Conservation (phyloP, 2,888 invertebrate genomes). For the Phyllotreta cruciferae region DNA sequence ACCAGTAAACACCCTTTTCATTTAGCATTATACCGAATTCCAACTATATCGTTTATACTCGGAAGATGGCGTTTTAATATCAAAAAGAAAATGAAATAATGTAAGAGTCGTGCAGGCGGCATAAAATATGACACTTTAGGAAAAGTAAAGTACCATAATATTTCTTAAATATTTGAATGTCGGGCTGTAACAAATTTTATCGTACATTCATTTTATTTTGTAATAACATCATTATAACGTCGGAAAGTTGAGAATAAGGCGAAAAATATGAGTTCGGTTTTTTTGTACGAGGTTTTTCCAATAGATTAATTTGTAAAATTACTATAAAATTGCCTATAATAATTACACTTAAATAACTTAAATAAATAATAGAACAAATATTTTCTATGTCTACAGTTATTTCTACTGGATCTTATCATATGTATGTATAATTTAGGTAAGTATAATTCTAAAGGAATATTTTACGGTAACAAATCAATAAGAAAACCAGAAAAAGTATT, state of each 20-base stretch:
- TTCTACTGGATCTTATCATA: too few species aligned
- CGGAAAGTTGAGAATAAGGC: conserved; percentile 13
- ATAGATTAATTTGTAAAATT: neutral
- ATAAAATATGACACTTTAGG: conserved; percentile 57
- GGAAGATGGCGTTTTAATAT: conserved; percentile 37
- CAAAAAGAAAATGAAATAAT: conserved; percentile 55
- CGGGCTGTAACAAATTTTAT: conserved; percentile 39
- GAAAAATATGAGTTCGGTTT: conserved; percentile 11
- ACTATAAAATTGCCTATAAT: too few species aligned
- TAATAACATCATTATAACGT: conserved; percentile 35
- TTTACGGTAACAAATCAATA: too few species aligned
- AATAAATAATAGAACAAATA: too few species aligned
- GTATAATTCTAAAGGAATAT: too few species aligned
- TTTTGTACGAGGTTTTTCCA: conserved; percentile 6
- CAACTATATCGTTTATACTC: conserved; percentile 21
- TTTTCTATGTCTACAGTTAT: too few species aligned
- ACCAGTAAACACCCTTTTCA: conserved; percentile 21
- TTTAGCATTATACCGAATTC: conserved; percentile 23
- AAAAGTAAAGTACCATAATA: conserved; percentile 51
- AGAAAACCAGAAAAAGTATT: too few species aligned
- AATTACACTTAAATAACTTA: too few species aligned
- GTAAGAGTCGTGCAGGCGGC: conserved; percentile 55
- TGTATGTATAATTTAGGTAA: too few species aligned
- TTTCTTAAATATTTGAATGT: conserved; percentile 41
- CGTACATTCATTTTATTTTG: conserved; percentile 33